Evolutionary conservation across 1,140 invertebrate genomes (phyloP).

Genomic region (Aradophagus sp.): DNA sequence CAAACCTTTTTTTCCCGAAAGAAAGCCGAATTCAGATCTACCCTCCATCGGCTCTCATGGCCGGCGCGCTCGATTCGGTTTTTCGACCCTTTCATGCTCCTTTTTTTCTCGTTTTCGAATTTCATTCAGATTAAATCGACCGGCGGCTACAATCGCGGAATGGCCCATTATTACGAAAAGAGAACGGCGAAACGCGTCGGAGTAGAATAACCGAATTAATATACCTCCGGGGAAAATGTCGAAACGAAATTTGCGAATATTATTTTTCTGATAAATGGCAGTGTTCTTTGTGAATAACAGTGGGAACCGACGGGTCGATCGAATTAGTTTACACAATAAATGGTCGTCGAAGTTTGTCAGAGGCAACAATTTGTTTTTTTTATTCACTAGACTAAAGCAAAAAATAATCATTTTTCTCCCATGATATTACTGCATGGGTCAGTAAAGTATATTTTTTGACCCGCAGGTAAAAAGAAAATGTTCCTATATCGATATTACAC

Average conservation of each 20-base stretch:
- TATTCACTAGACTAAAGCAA: too few relatives aligned
- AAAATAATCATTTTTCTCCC: too few relatives aligned
- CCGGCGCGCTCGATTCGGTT: conserved; percentile 18
- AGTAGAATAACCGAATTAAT: conserved; percentile 57
- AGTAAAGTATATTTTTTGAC: too few relatives aligned
- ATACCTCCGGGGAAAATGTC: conserved; percentile 45
- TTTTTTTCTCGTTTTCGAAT: conserved; percentile 29
- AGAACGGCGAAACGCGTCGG: conserved; percentile 42
- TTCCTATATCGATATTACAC: too few relatives aligned
- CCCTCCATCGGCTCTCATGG: too few relatives aligned
- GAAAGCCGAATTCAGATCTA: conserved; percentile 11
- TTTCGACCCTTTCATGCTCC: conserved; percentile 4
- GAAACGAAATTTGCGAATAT: conserved; percentile 47
- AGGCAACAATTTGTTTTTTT: too few relatives aligned
- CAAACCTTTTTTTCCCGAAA: too few relatives aligned
- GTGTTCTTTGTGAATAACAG: conserved; percentile 21
- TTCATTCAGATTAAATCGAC: conserved; percentile 50
- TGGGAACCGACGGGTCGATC: conserved; percentile 1
- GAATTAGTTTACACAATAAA: conserved; percentile 30
- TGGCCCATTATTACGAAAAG: conserved; percentile 49
- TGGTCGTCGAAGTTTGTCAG: not conserved
- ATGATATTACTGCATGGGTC: too few relatives aligned
- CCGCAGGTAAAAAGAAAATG: too few relatives aligned
- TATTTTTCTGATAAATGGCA: conserved; percentile 44
- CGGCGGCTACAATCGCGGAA: conserved; percentile 32